These are phyloP conservation scores for Drosophila tani DNA, from an alignment of 1,140 invertebrate genomes.

Conservation along the genomic window DNA sequence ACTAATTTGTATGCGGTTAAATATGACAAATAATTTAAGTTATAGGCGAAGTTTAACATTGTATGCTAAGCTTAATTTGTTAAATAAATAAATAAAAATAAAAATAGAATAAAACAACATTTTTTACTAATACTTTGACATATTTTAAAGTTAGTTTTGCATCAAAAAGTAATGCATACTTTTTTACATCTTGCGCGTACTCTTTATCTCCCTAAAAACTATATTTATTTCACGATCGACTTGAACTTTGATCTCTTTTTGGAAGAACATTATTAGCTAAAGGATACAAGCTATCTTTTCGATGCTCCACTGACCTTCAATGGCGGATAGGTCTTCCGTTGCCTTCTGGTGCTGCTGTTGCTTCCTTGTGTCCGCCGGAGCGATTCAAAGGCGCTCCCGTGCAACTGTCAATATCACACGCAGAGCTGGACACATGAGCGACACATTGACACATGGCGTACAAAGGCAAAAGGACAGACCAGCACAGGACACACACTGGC, in stretches of 20 bases:
- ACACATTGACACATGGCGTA: conserved; percentile 81
- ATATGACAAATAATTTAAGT: too few species aligned
- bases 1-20: too few species aligned
- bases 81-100: too few species aligned
- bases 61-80: too few species aligned
- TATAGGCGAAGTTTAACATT: too few species aligned
- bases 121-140: too few species aligned
- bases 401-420: conserved; percentile 79
- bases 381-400: conserved; percentile 47
- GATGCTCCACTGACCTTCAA: neutral
- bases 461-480: conserved; percentile 66
- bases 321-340: conserved; percentile 9
- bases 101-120: too few species aligned
- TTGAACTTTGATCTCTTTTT: neutral
- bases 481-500: conserved; percentile 20
- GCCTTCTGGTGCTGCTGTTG: neutral
- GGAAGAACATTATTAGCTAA: neutral
- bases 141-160: too few species aligned
- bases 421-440: conserved; percentile 78
- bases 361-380: conserved; percentile 26
- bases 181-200: too few species aligned
- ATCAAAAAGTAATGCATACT: neutral
- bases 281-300: neutral
- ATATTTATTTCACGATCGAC: neutral
- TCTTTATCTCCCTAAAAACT: too few species aligned